Evolutionary conservation across 2,113 vertebrate genomes (phyloP), one percentile per base, ranked within the genome.

Genomic region (Brachyhypopomus occidentalis): DNA sequence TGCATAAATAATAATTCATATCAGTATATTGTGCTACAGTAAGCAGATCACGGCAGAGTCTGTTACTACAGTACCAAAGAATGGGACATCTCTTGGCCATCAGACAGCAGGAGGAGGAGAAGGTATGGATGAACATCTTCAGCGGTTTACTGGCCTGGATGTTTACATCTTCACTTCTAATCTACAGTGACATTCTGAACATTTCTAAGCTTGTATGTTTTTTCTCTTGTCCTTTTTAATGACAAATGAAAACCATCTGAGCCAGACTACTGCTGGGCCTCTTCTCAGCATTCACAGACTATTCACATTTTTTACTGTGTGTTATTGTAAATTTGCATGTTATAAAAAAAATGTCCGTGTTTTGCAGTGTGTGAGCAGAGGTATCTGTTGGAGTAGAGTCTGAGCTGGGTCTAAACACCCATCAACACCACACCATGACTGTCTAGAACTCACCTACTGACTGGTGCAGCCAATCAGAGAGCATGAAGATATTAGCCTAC

Each of bases 21-120:
- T n/a, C n/a, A n/a, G n/a, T n/a, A n/a, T n/a, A n/a, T n/a, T n/a
- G n/a, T n/a, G n/a, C n/a, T n/a, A n/a, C n/a, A n/a, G n/a, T n/a
- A n/a, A n/a, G n/a, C n/a, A n/a, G n/a, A n/a, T n/a, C n/a, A n/a
- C n/a, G n/a, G n/a, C n/a, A n/a, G n/a, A n/a, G n/a, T n/a, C n/a
- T 72, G 59, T 56, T 41, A 16, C 59, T 25, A n/a, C 56, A 79
- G 78, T 67, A 71, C 55, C 34, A 36, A 69, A 55, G 55, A 34
- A 22, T 27, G 19, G 63, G 55, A 45, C 78, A 72, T 72, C 19
- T 72, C n/a, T 30, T 34, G 14, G n/a, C 56, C 1, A 48, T 6
- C 25, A 20, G 67, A 71, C 41, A 3, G n/a, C 52, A 23, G 36
- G 22, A n/a, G 11, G 22, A 25, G 45, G 22, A 19, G n/a, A 30